These are phyloP conservation scores for Hucho hucho DNA, from an alignment of 2,113 vertebrate genomes.

Conservation along the genomic window DNA sequence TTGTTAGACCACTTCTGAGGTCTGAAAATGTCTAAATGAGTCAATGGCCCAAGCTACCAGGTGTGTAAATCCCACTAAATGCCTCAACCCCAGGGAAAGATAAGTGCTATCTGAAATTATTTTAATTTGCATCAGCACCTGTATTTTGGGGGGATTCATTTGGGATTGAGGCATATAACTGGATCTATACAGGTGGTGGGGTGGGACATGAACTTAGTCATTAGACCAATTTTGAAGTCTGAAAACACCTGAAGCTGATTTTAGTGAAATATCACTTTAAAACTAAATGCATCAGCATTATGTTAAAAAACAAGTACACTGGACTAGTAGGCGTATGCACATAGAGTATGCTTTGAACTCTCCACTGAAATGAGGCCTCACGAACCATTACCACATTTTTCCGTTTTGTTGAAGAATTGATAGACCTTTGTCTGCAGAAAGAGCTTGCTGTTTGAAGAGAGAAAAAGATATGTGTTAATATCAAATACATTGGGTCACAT, in stretches of 20 bases:
- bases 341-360: conserved; percentile 24
- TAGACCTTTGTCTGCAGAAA: conserved; percentile 66
- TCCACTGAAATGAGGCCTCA: conserved; percentile 39
- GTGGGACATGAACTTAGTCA: too few species aligned
- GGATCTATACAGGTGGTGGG: background rate
- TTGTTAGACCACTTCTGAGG: background rate
- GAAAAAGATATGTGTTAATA: conserved; percentile 77
- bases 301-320: background rate
- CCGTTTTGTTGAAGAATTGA: conserved; percentile 69
- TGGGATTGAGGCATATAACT: background rate
- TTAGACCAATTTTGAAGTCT: background rate
- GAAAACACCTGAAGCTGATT: background rate
- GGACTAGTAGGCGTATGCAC: background rate
- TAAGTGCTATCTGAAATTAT: background rate
- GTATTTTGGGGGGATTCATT: background rate
- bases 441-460: conserved; percentile 79
- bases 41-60: background rate
- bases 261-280: background rate
- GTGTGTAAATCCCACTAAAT: background rate
- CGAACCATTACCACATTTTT: conserved; percentile 74
- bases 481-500: conserved; percentile 43
- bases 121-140: background rate
- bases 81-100: background rate
- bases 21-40: background rate
- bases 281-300: background rate